These are phyloP conservation scores for Alethe diademata DNA, from an alignment of 2,113 vertebrate genomes.

Conservation along the genomic window DNA sequence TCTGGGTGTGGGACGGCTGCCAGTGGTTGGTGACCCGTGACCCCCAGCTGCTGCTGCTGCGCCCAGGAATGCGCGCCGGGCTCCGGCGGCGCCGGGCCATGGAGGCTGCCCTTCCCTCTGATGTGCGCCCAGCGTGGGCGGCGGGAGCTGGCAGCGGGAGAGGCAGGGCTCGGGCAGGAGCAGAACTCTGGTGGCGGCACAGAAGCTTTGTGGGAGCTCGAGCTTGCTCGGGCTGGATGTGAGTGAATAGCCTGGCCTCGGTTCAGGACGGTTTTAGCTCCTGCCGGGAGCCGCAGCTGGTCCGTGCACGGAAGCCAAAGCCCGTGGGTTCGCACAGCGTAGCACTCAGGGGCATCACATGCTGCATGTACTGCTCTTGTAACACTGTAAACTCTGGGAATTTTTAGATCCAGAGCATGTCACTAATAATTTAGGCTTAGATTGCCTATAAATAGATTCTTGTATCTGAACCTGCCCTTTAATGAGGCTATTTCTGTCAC, in stretches of 20 bases:
- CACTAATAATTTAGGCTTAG: not conserved
- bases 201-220: not conserved
- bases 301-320: not conserved
- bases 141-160: not conserved
- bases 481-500: not conserved
- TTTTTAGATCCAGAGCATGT: not conserved
- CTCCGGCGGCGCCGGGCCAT: not conserved
- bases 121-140: not conserved
- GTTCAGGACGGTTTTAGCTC: not conserved
- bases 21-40: not conserved
- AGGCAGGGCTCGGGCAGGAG: not conserved
- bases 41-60: not conserved
- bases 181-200: not conserved
- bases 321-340: accelerated
- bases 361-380: not conserved
- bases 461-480: not conserved
- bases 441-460: not conserved
- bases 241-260: not conserved
- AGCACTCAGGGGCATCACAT: not conserved
- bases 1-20: not conserved
- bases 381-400: not conserved
- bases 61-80: not conserved
- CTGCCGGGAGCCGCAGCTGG: slow-evolving; percentile 25
- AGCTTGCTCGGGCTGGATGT: not conserved
- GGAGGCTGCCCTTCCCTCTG: not conserved